Base-by-base conservation (phyloP, 1,140 invertebrate species). In the Heliothis virescens region DNA sequence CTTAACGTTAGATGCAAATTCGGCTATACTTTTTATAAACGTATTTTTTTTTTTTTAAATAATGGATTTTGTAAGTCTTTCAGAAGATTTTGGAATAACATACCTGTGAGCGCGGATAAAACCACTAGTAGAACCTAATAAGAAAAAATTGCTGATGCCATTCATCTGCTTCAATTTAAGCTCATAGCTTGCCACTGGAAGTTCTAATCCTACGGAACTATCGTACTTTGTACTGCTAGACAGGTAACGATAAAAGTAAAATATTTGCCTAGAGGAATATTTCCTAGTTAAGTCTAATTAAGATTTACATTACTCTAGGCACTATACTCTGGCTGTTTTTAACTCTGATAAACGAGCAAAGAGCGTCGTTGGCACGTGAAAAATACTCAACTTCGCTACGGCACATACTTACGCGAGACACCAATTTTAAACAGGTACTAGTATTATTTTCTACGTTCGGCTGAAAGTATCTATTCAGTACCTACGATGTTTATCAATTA, bases 271-370 rank as follows among this genome's bases (percentile, higher is more conserved):
- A 29, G 11, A 21, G 12, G 12, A 50, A 67, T 67, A 48, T 7
- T 50, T 48, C 16, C 41, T 18, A 67, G 41, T 65, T 63, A 63
- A 15, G 34, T 63, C n/a, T 48, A 67, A 67, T 48, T 67, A 67
- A 67, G 63, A 67, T 48, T 11, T 65, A 65, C 62, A 65, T 65
- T 16, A 41, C 62, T 5, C 29, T 16, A 47, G 29, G 62, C 62
- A 16, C 41, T 48, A 13, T 41, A 21, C 16, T 48, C 0, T 12
- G 41, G 10, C 41, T 47, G 41, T 65, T 65, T 65, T 48, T 65
- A 48, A 1, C 34, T 1, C 1, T 16, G 4, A 41, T 18, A 48
- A 67, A n/a, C 16, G 15, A 18, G 9, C 34, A 18, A 65, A 65
- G 62, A 48, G 26, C 34, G 12, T 18, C 26, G n/a, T 11, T 65